Base-by-base conservation (phyloP, 2,797 vertebrate species). In the Phalanger gymnotis region DNA sequence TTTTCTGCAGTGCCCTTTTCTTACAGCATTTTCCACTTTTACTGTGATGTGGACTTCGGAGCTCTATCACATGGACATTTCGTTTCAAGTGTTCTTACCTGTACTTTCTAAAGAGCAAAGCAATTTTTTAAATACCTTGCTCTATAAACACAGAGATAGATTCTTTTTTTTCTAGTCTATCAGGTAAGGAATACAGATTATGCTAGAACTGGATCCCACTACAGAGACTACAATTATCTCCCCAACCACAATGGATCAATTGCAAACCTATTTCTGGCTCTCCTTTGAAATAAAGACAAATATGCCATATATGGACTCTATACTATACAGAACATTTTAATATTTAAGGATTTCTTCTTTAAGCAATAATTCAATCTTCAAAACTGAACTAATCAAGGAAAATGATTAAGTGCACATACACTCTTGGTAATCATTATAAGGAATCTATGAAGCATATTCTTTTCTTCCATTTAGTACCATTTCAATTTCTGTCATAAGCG, bases 1-100 rank as follows among this genome's bases (percentile, higher is more conserved):
- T 96, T 97, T 98, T 96, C 96, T 81, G 95, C 40, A 61, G 95
- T 56, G 87, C 51, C 87, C 90, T 47, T 93, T 92, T 91, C 95
- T 94, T 92, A 90, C 93, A 96, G 54, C 27, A 91, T 55, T 92
- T 92, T 95, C 92, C 53, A 55, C 54, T 95, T 97, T 97, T 73
- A 95, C 94, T 51, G 92, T 28, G 55, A 91, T 6, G 3, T 61
- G 90, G 19, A 19, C 95, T 96, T 0, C 0, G 96, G 92, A 96
- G 98, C 96, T 91, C 92, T 16, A 92, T 31, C 95, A 94, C 96
- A 97, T 25, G 91, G 97, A 92, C 58, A 96, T 92, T 93, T 97
- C 93, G 90, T 90, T 87, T 98, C 94, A 97, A 98, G 95, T 96
- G 97, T 95, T 97, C 97, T 98, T 98, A 98, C 98, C n/a, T 95